These are phyloP conservation scores for Rhinophrynus dorsalis DNA, from an alignment of 2,797 vertebrate genomes.

Conservation along the genomic window DNA sequence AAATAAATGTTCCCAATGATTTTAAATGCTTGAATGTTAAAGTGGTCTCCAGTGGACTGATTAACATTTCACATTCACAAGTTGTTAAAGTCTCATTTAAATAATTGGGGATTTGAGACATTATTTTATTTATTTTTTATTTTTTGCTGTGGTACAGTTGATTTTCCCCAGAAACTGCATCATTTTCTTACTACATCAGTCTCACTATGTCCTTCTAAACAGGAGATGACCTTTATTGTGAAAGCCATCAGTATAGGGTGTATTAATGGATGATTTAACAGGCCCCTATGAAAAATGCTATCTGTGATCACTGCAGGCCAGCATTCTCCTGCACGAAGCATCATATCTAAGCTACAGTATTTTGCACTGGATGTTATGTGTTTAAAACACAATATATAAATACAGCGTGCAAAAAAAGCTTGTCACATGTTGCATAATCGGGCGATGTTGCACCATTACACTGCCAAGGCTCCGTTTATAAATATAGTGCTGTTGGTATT, in stretches of 20 bases:
- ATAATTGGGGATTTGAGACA: not conserved
- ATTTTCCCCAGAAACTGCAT: no score
- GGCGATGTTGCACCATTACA: no score
- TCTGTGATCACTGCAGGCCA: not conserved
- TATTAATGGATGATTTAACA: not conserved
- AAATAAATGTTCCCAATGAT: no score
- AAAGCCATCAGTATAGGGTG: not conserved
- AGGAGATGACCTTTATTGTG: conserved; percentile 1
- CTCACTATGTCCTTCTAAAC: not conserved
- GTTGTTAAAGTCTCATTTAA: not conserved
- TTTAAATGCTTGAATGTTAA: no score
- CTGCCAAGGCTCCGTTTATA: no score
- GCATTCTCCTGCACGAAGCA: not conserved
- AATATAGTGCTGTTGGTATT: no score
- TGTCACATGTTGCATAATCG: no score
- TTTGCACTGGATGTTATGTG: not conserved
- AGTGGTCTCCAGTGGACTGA: no score
- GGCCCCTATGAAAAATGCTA: not conserved
- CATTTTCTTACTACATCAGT: no score
- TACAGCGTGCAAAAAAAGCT: not conserved
- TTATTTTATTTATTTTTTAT: no score
- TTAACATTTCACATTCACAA: not conserved
- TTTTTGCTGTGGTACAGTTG: no score
- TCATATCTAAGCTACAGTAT: not conserved
- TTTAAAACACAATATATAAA: not conserved